phyloP scores from a whole-genome alignment of 2,113 vertebrate genomes.

The Podarcis raffonei region DNA sequence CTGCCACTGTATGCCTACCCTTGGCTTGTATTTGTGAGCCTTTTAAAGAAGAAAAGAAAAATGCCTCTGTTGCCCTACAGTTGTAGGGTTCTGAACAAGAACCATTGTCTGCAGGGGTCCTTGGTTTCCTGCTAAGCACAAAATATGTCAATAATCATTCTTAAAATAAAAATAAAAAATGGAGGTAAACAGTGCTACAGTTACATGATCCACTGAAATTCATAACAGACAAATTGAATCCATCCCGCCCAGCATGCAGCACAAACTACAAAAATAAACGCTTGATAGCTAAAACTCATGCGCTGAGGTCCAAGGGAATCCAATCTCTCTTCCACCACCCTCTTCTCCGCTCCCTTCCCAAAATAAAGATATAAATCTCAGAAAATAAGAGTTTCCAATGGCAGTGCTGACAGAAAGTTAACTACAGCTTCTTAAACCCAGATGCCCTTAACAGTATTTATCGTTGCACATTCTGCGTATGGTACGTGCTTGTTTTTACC shows the following conservation, averaged over 20 bases:
- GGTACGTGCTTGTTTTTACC: constrained; percentile 49
- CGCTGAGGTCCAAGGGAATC: constrained; percentile 66
- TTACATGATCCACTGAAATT: constrained; percentile 66
- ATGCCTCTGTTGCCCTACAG: too few relatives aligned
- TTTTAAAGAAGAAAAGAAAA: neutral
- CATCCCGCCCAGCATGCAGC: constrained; percentile 44
- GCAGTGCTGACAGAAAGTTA: constrained; percentile 59
- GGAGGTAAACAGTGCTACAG: constrained; percentile 56
- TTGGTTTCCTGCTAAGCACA: constrained; percentile 20
- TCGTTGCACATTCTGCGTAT: constrained; percentile 50
- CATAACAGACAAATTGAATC: constrained; percentile 71
- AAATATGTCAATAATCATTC: constrained; percentile 30
- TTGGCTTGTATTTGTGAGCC: neutral
- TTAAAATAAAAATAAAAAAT: constrained; percentile 9
- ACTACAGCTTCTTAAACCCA: constrained; percentile 61
- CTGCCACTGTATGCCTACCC: neutral
- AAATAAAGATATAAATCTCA: constrained; percentile 34
- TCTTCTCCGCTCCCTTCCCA: constrained; percentile 36
- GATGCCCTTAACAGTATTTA: constrained; percentile 65
- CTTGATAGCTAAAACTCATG: constrained; percentile 64
- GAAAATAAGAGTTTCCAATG: constrained; percentile 61
- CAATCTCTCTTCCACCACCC: constrained; percentile 45
- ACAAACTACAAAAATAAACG: constrained; percentile 68
- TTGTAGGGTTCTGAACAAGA: neutral
- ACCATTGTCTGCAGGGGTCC: neutral